Percentiles rank a stretch among this genome's conserved stretches.
phyloP scores from a whole-genome alignment of 2,797 vertebrate genomes.

The Gallinago solitaria region DNA sequence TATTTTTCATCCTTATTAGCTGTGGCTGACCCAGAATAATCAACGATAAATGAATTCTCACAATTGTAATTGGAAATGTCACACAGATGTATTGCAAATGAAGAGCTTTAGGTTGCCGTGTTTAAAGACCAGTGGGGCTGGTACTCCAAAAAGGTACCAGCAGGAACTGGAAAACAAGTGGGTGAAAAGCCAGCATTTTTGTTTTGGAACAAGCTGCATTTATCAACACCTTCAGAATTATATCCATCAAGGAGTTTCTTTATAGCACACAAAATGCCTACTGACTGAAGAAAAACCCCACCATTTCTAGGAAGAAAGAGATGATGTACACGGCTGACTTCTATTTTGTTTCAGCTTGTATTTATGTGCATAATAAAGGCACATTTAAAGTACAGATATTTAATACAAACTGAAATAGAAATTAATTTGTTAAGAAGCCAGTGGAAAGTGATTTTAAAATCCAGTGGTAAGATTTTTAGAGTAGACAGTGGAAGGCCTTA shows the following conservation, averaged over 20 bases:
- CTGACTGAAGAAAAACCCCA: background rate
- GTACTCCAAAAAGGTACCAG: background rate
- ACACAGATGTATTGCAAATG: background rate
- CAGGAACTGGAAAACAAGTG: background rate
- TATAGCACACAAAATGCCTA: background rate
- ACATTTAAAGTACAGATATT: background rate
- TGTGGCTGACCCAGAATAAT: background rate
- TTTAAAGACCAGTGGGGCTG: background rate
- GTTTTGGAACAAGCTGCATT: background rate
- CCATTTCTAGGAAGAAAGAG: background rate
- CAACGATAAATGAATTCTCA: background rate
- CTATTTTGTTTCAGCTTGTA: background rate
- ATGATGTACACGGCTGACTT: background rate
- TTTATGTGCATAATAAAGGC: background rate
- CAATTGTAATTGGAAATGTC: background rate
- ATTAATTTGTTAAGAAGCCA: background rate
- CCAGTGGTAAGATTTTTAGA: background rate
- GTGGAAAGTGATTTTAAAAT: background rate
- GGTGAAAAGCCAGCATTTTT: background rate
- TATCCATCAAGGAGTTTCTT: background rate
- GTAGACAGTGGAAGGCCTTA: background rate
- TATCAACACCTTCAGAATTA: background rate
- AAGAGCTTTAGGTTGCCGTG: background rate
- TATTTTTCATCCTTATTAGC: background rate
- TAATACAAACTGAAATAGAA: background rate